Evolutionary conservation across 2,888 invertebrate species (phyloP).

Genomic region (Drosophila subsilvestris): DNA sequence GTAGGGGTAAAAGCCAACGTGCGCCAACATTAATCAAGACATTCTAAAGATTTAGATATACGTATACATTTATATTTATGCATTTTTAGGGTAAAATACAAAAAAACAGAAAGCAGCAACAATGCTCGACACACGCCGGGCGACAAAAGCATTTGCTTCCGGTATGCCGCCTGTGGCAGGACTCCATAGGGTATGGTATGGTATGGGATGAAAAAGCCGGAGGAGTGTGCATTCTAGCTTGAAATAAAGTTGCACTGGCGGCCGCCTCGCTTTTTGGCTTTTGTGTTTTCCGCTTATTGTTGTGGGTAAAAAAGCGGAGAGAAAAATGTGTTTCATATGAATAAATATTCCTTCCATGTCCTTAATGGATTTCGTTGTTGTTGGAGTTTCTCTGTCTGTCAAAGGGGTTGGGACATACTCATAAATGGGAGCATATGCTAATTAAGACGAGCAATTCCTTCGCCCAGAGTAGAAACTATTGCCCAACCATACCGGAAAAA

Average conservation of each 20-base stretch:
- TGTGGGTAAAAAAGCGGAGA: slow-evolving; percentile 61
- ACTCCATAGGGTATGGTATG: slow-evolving; percentile 3
- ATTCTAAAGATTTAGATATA: slow-evolving; percentile 49
- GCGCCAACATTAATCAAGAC: slow-evolving; percentile 79
- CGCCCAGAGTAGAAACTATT: background rate
- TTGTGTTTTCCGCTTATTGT: slow-evolving; percentile 79
- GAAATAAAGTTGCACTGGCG: slow-evolving; percentile 77
- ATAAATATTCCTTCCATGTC: slow-evolving; percentile 41
- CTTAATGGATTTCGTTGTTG: slow-evolving; percentile 62
- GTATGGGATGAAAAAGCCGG: background rate
- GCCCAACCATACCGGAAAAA: too few relatives aligned
- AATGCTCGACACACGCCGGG: slow-evolving; percentile 66
- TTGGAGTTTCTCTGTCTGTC: background rate
- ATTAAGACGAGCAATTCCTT: slow-evolving; percentile 48
- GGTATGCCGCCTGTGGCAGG: slow-evolving; percentile 65
- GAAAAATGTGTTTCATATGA: slow-evolving; percentile 58
- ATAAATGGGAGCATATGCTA: slow-evolving; percentile 62
- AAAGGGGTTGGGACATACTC: slow-evolving; percentile 47
- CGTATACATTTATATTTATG: slow-evolving; percentile 61
- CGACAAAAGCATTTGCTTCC: slow-evolving; percentile 75
- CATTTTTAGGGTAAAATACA: slow-evolving; percentile 72
- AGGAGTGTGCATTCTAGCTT: slow-evolving; percentile 78
- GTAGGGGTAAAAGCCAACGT: slow-evolving; percentile 72
- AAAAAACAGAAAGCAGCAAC: slow-evolving; percentile 37
- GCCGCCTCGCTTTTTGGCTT: slow-evolving; percentile 74